Evolutionary conservation across 2,888 invertebrate species (phyloP).

Genomic region (Catonia carolina): DNA sequence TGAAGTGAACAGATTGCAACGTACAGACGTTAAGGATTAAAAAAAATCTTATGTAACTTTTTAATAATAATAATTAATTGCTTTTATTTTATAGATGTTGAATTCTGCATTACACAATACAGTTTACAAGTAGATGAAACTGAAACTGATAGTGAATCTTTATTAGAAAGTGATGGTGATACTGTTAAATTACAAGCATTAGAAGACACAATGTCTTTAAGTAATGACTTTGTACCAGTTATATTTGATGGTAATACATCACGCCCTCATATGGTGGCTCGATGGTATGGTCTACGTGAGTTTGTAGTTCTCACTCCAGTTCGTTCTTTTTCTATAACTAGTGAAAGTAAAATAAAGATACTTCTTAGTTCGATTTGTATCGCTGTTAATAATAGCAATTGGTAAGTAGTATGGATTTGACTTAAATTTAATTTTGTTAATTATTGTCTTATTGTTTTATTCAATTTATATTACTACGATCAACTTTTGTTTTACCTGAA

Average conservation of each 20-base stretch:
- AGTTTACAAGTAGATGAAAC: conserved; percentile 36
- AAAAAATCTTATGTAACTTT: too few species aligned
- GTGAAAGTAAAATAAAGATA: conserved; percentile 66
- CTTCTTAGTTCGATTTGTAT: conserved; percentile 75
- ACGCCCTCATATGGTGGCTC: conserved; percentile 53
- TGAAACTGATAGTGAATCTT: conserved; percentile 38
- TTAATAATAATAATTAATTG: too few species aligned
- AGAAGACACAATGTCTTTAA: conserved; percentile 48
- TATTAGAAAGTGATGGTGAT: conserved; percentile 40
- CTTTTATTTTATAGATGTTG: conserved; percentile 38
- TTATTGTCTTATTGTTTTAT: not conserved
- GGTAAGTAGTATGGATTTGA: conserved; percentile 49
- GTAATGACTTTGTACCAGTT: conserved; percentile 56
- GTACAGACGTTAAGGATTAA: too few species aligned
- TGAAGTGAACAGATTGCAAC: too few species aligned
- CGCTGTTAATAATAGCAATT: conserved; percentile 72
- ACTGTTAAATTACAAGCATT: conserved; percentile 47
- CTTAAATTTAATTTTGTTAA: not conserved
- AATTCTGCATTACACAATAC: conserved; percentile 41
- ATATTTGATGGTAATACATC: conserved; percentile 47
- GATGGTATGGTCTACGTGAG: conserved; percentile 75
- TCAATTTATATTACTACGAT: too few species aligned
- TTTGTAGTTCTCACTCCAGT: conserved; percentile 70
- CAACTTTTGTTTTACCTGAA: too few species aligned
- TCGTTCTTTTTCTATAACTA: conserved; percentile 37